A percentile compares a stretch with the other conserved stretches of the same genome.
These are phyloP conservation scores for Origma solitaria DNA, from an alignment of 2,113 vertebrate species.

Conservation along the genomic window DNA sequence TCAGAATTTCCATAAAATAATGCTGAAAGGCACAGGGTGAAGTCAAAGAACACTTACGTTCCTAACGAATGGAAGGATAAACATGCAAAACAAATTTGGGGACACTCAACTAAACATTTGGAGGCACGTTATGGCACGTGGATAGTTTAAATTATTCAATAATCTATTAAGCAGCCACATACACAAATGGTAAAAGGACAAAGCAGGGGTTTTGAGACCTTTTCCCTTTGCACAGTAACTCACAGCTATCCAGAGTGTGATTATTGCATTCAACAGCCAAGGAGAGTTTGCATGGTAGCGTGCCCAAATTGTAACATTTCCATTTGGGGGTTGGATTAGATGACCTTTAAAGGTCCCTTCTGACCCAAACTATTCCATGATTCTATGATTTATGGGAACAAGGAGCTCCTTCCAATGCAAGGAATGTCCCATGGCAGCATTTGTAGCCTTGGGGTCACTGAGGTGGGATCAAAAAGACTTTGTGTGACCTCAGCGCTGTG, in stretches of 20 bases:
- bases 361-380: neutral
- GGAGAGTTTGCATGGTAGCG: neutral
- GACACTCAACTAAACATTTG: neutral
- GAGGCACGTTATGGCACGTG: neutral
- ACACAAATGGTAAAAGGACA: neutral
- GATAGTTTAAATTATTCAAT: neutral
- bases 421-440: neutral
- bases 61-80: neutral
- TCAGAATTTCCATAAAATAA: slow-evolving; percentile 59
- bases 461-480: neutral
- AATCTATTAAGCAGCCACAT: neutral
- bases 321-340: neutral
- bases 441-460: neutral
- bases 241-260: neutral
- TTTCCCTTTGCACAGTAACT: neutral
- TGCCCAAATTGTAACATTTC: neutral
- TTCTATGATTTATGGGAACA: neutral
- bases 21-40: neutral
- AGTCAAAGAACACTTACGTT: slow-evolving; percentile 25
- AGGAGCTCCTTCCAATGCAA: neutral
- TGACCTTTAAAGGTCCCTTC: neutral
- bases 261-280: neutral
- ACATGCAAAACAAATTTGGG: slow-evolving; percentile 9
- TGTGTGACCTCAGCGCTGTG: neutral
- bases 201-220: neutral